phyloP scores from a whole-genome alignment of 1,140 invertebrate genomes.

The Oreohelix idahoensis region DNA sequence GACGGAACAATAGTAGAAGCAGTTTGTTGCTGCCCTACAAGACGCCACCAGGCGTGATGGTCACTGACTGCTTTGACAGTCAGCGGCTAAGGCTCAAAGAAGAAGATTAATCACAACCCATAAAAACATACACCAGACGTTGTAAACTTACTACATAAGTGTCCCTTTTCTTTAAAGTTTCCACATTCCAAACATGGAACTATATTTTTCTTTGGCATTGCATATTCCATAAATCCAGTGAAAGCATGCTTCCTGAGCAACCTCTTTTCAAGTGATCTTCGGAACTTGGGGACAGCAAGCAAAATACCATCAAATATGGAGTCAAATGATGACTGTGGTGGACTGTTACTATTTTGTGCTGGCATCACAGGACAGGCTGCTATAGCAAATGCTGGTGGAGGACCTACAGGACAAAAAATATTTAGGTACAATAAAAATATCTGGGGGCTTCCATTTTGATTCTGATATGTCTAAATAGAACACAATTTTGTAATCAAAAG shows the following conservation, averaged over 20 bases:
- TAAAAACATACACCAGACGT: background rate
- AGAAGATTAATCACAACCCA: too few species aligned
- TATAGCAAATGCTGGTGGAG: slow-evolving; percentile 14
- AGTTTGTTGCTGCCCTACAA: too few species aligned
- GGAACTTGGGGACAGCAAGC: slow-evolving; percentile 23
- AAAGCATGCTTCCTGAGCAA: slow-evolving; percentile 6
- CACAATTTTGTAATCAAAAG: too few species aligned
- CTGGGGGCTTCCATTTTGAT: too few species aligned
- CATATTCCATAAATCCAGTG: slow-evolving; percentile 26
- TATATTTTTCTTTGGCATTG: slow-evolving; percentile 17
- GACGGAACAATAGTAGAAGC: too few species aligned
- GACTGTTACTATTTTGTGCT: background rate
- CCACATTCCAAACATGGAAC: slow-evolving; percentile 40
- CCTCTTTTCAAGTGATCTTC: slow-evolving; percentile 33
- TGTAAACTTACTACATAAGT: slow-evolving; percentile 38
- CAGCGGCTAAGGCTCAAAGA: too few species aligned
- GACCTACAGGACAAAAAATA: background rate
- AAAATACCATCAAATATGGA: slow-evolving; percentile 40
- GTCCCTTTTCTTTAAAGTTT: slow-evolving; percentile 37
- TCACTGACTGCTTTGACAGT: too few species aligned
- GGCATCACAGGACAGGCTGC: background rate
- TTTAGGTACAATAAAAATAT: too few species aligned
- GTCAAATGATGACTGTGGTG: background rate
- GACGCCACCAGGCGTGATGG: too few species aligned
- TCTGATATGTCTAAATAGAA: too few species aligned